Percentiles rank a stretch among this genome's conserved stretches.
Conservation (phyloP, 2,113 vertebrate genomes). For the Cavia porcellus region DNA sequence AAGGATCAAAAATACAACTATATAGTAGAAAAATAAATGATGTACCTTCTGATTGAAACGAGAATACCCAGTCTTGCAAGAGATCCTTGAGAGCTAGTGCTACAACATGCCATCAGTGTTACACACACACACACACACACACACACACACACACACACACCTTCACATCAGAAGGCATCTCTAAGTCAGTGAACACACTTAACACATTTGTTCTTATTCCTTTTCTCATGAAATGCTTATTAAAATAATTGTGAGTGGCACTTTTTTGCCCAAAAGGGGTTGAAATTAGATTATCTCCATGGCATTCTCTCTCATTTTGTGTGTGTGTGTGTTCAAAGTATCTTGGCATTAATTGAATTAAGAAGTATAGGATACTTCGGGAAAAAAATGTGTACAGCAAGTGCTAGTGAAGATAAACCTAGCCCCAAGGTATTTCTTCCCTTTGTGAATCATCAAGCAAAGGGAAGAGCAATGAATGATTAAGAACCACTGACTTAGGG, state of each 20-base stretch:
- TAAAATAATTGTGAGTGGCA: neutral
- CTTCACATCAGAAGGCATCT: neutral
- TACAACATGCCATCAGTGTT: neutral
- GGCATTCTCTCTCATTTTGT: neutral
- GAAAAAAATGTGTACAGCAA: neutral
- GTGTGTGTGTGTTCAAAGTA: neutral
- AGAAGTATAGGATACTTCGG: neutral
- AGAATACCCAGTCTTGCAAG: neutral
- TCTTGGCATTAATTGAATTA: slow-evolving; percentile 29
- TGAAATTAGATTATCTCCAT: neutral
- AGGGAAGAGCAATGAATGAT: neutral
- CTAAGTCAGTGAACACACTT: too few relatives aligned
- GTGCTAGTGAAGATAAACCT: neutral
- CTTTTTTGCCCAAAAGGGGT: neutral
- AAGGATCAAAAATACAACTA: neutral
- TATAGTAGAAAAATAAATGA: neutral
- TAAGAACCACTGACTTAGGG: neutral
- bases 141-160: accelerated
- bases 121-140: neutral
- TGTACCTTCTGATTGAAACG: neutral
- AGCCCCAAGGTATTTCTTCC: neutral
- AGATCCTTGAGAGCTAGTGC: neutral
- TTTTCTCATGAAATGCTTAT: neutral
- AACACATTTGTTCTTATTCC: neutral
- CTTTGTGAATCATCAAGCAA: neutral